These are phyloP conservation scores for Tinea semifulvella DNA, from an alignment of 2,888 invertebrate species.

Conservation along the genomic window DNA sequence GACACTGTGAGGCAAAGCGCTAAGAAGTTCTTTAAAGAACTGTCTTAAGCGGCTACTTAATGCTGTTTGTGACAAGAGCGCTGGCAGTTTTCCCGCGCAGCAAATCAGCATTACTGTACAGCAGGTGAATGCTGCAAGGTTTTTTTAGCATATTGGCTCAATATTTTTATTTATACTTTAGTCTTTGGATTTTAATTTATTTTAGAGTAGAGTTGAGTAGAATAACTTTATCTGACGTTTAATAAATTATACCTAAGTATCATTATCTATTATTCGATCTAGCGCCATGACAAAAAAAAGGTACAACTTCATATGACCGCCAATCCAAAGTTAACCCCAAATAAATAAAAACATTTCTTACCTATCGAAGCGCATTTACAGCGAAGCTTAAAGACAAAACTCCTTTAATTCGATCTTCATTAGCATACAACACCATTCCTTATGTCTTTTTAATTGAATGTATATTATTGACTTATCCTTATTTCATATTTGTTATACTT, in stretches of 20 bases:
- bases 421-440: neutral
- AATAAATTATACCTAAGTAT: neutral
- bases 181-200: too few relatives aligned
- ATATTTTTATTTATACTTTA: too few relatives aligned
- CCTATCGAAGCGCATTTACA: neutral
- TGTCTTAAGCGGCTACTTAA: too few relatives aligned
- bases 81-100: too few relatives aligned
- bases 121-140: too few relatives aligned
- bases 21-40: too few relatives aligned
- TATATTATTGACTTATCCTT: neutral
- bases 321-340: constrained; percentile 16
- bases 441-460: neutral
- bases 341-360: constrained; percentile 10
- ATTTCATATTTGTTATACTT: constrained; percentile 1
- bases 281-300: constrained; percentile 3
- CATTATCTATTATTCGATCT: neutral
- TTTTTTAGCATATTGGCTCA: too few relatives aligned
- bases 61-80: too few relatives aligned
- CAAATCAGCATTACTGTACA: too few relatives aligned
- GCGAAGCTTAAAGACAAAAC: neutral
- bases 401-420: neutral
- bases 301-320: constrained; percentile 16
- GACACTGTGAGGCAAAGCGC: too few relatives aligned
- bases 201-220: too few relatives aligned
- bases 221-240: too few relatives aligned